Conservation (phyloP, 2,113 vertebrate species). For the Pipa parva region DNA sequence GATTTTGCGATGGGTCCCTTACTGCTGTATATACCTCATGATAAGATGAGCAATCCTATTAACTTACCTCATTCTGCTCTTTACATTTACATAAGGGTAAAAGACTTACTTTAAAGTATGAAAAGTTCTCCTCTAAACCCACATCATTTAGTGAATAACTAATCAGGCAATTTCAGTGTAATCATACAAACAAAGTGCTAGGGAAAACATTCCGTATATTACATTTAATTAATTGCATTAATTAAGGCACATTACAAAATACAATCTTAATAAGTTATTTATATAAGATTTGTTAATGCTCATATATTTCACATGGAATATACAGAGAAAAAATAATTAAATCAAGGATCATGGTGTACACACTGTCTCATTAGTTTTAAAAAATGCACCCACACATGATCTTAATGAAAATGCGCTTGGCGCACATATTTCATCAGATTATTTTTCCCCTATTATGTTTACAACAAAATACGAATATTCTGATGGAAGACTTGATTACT, state of each 20-base stretch:
- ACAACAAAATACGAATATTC: background rate
- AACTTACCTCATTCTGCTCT: too few relatives aligned
- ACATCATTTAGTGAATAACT: constrained; percentile 36
- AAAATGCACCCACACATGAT: constrained; percentile 22
- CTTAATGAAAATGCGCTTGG: constrained; percentile 24
- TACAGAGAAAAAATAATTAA: constrained; percentile 22
- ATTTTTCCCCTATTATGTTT: background rate
- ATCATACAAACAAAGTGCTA: constrained; percentile 32
- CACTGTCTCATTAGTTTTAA: constrained; percentile 26
- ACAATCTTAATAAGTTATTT: constrained; percentile 26
- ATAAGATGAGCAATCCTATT: too few relatives aligned
- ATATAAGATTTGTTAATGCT: constrained; percentile 13
- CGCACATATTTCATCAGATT: background rate
- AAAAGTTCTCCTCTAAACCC: constrained; percentile 27
- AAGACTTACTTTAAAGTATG: background rate
- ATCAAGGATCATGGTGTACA: constrained; percentile 24
- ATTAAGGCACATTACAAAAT: constrained; percentile 34
- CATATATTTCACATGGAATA: constrained; percentile 26
- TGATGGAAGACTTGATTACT: background rate
- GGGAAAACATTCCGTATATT: constrained; percentile 36
- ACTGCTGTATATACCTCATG: too few relatives aligned
- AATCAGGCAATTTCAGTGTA: constrained; percentile 32
- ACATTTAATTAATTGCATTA: constrained; percentile 41
- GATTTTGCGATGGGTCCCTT: too few relatives aligned
- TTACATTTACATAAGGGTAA: too few relatives aligned